Evolutionary conservation across 2,113 vertebrate genomes (phyloP).

Genomic region (Stictonetta naevosa): DNA sequence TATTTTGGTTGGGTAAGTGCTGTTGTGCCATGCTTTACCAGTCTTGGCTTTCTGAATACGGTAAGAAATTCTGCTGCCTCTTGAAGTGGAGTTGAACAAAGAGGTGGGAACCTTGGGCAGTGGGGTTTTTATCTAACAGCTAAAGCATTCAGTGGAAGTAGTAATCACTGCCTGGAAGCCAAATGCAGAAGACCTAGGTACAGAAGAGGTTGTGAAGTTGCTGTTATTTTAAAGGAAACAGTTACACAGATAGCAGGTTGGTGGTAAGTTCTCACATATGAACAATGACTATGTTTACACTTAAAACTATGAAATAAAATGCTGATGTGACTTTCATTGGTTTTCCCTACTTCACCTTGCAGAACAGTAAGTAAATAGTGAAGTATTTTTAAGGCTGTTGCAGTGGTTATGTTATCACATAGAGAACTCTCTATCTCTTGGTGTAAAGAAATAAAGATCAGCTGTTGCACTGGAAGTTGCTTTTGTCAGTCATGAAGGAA

Average conservation of each 20-base stretch:
- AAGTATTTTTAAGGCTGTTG: background rate
- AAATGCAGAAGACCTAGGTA: background rate
- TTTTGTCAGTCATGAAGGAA: background rate
- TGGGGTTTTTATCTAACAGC: background rate
- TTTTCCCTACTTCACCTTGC: background rate
- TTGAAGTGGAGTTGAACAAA: background rate
- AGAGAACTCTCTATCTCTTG: background rate
- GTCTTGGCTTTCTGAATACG: background rate
- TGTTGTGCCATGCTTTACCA: background rate
- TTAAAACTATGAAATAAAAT: background rate
- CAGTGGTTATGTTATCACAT: background rate
- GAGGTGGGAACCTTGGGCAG: background rate
- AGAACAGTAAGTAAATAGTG: background rate
- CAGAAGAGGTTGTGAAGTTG: background rate
- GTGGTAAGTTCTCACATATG: background rate
- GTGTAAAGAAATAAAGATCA: background rate
- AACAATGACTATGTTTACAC: background rate
- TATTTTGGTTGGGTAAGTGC: background rate
- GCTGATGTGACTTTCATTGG: background rate
- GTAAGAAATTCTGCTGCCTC: background rate
- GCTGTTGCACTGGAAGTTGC: background rate
- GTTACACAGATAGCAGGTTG: background rate
- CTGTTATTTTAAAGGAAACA: background rate
- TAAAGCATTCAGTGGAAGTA: background rate
- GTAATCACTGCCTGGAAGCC: background rate